Base-by-base conservation (phyloP, 2,113 vertebrate species). In the Corythoichthys intestinalis region DNA sequence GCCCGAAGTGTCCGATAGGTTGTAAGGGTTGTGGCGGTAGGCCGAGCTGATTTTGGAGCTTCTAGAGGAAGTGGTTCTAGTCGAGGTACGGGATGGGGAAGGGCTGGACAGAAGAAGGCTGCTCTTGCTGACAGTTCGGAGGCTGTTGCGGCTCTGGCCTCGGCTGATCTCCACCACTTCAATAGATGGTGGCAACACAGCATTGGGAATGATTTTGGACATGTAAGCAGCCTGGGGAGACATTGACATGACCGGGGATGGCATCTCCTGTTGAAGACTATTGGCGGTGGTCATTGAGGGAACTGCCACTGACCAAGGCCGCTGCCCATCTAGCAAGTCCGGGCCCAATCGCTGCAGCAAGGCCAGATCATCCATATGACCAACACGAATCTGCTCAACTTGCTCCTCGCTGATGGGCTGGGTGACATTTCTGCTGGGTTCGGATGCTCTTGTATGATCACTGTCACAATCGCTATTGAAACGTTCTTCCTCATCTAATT, bases 181-280 rank as follows among this genome's bases (percentile, higher is more conserved):
- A 69, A 99, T 94, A 4, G 94, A 95, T 1, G 94, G 94, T 0
- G 96, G 96, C 86, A 99, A 83, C 71, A 98, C 91, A 0, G 97
- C 97, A 0, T 99, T 96, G 12, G 94, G 96, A 71, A 99, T 98
- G 77, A 99, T 95, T 89, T 98, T 98, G 12, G 96, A 98, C 93
- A 98, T 77, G 86, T 98, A 98, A 38, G 94, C 92, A 70, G 93
- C 97, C 87, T 99, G 95, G 0, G 97, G 96, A 0, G 96, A 97
- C 89, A 97, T 98, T 69, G 94, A 94, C 80, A 99, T 96, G 64
- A 96, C 97, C 0, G 94, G 94, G 76, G 93, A 90, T 65, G 93
- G 83, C 0, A 84, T 85, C 50, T 79, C 75, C 54, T 91, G 93
- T 0, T 91, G 87, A 1, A 81, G 74, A 11, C 74, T 90, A 44